phyloP scores from a whole-genome alignment of 2,888 invertebrate genomes.

The Neoascia interrupta region DNA sequence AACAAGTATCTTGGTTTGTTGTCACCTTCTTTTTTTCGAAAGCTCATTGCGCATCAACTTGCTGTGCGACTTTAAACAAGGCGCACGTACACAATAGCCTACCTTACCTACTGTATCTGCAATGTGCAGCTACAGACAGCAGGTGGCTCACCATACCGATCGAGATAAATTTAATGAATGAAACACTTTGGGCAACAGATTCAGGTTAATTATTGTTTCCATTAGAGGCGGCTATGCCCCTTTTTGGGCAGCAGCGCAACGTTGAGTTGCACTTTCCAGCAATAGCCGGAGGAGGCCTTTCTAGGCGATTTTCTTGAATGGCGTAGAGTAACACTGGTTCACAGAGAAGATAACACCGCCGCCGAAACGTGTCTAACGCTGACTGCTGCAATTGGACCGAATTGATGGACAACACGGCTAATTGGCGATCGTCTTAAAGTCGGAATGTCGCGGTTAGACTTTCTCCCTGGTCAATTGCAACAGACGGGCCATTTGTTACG shows the following conservation, averaged over 20 bases:
- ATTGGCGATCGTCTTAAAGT: slow-evolving; percentile 53
- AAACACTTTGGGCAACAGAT: slow-evolving; percentile 53
- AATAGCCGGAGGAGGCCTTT: slow-evolving; percentile 12
- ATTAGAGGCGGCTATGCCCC: slow-evolving; percentile 22
- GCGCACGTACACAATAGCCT: not conserved
- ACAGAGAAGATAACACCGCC: slow-evolving; percentile 25
- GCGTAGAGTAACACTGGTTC: slow-evolving; percentile 59
- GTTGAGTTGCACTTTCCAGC: slow-evolving; percentile 47
- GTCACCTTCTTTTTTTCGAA: slow-evolving; percentile 27
- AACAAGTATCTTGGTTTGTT: not conserved
- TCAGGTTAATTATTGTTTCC: slow-evolving; percentile 55
- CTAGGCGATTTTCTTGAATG: slow-evolving; percentile 3
- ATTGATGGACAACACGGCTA: slow-evolving; percentile 59
- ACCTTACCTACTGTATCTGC: too few species aligned
- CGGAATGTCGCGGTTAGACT: slow-evolving; percentile 50
- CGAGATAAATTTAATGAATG: slow-evolving; percentile 53
- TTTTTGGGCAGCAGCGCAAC: slow-evolving; percentile 36
- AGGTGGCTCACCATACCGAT: slow-evolving; percentile 28
- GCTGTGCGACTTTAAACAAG: not conserved
- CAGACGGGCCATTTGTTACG: slow-evolving; percentile 20
- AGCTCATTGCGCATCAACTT: slow-evolving; percentile 58
- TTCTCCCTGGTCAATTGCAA: slow-evolving; percentile 53
- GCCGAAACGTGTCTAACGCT: slow-evolving; percentile 30
- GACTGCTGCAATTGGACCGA: slow-evolving; percentile 50
- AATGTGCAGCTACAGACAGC: too few species aligned